Evolutionary conservation across 2,888 invertebrate genomes (phyloP).

Genomic region (Apotomis betuletana): DNA sequence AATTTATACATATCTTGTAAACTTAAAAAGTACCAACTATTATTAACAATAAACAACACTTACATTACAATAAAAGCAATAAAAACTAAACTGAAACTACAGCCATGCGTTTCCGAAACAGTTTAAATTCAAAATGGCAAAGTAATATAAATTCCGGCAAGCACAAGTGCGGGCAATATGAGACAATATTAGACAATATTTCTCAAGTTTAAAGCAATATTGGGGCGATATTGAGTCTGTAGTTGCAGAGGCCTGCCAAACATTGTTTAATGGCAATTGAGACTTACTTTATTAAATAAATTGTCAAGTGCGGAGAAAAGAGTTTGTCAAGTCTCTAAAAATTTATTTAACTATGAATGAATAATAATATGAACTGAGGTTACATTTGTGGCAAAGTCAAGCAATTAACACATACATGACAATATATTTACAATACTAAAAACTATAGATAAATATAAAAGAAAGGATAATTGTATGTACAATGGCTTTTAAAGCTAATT

Average conservation of each 20-base stretch:
- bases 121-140: slow-evolving; percentile 51
- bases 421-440: too few relatives aligned
- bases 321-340: too few relatives aligned
- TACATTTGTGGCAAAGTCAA: too few relatives aligned
- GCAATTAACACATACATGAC: too few relatives aligned
- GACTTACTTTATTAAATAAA: neutral
- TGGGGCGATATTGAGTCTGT: slow-evolving; percentile 62
- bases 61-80: neutral
- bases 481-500: too few relatives aligned
- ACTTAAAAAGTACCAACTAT: neutral
- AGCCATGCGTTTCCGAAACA: slow-evolving; percentile 6
- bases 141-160: slow-evolving; percentile 59
- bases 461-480: too few relatives aligned
- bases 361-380: too few relatives aligned
- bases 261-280: slow-evolving; percentile 30
- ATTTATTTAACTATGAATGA: too few relatives aligned
- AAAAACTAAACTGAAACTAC: neutral
- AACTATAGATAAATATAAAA: too few relatives aligned
- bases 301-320: too few relatives aligned
- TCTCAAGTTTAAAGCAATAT: slow-evolving; percentile 64
- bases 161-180: slow-evolving; percentile 69
- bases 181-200: slow-evolving; percentile 72
- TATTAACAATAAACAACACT: neutral
- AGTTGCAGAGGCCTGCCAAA: slow-evolving; percentile 32
- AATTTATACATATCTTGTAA: neutral